phyloP scores from a whole-genome alignment of 2,797 vertebrate genomes.

The Chloroceryle inda region DNA sequence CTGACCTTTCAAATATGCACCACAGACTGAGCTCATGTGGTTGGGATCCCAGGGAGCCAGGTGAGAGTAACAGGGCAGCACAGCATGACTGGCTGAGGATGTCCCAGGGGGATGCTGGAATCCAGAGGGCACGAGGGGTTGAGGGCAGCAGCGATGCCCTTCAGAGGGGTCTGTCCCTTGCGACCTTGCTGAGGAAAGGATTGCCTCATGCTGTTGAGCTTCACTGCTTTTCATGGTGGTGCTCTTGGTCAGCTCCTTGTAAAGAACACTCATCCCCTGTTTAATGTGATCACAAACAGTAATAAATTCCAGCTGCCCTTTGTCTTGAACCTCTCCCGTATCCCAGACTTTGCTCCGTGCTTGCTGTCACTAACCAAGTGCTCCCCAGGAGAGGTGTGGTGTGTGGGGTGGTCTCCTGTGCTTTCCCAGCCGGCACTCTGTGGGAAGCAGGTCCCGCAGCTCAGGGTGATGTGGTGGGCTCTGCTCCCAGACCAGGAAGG shows the following conservation, averaged over 20 bases:
- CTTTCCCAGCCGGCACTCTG: accelerated
- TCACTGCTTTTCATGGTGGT: background rate
- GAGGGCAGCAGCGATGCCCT: background rate
- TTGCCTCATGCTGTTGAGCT: accelerated
- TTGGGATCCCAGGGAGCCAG: slow-evolving; percentile 16
- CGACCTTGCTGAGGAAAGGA: background rate
- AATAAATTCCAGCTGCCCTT: background rate
- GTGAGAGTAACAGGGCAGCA: background rate
- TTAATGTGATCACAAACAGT: background rate
- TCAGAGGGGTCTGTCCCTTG: background rate
- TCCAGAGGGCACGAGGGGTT: accelerated
- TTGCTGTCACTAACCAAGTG: too few relatives aligned
- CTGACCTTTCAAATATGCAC: slow-evolving; percentile 46
- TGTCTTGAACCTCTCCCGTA: too few relatives aligned
- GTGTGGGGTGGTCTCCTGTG: background rate
- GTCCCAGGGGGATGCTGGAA: accelerated
- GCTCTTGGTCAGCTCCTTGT: background rate
- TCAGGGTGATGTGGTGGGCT: accelerated
- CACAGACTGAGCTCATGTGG: slow-evolving; percentile 4
- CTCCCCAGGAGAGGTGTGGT: background rate
- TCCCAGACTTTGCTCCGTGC: background rate
- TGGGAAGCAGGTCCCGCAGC: background rate
- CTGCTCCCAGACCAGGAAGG: background rate
- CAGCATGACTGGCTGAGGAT: background rate
- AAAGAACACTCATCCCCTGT: background rate